Percentiles rank a stretch among this genome's conserved stretches.
phyloP scores from a whole-genome alignment of 2,888 invertebrate genomes.

The Rhodophaea formosa region DNA sequence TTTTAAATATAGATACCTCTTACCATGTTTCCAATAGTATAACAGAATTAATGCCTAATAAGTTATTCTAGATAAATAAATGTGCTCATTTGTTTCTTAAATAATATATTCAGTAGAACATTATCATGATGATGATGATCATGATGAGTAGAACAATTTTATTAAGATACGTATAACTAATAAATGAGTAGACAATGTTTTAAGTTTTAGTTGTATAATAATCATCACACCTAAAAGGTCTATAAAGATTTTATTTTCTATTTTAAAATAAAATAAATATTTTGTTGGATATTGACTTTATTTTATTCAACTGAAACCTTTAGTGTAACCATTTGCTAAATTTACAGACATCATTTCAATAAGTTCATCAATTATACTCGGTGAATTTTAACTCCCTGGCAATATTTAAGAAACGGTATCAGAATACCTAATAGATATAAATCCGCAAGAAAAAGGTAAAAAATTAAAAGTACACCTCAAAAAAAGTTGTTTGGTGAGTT shows the following conservation, averaged over 20 bases:
- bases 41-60: not conserved
- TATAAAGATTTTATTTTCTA: slow-evolving; percentile 41
- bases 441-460: too few relatives aligned
- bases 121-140: too few relatives aligned
- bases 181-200: not conserved
- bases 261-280: slow-evolving; percentile 39
- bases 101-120: too few relatives aligned
- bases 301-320: not conserved
- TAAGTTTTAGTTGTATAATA: not conserved
- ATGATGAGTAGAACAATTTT: too few relatives aligned
- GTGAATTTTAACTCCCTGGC: too few relatives aligned
- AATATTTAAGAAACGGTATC: too few relatives aligned
- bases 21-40: not conserved
- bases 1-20: not conserved
- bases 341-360: too few relatives aligned
- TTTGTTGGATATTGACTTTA: slow-evolving; percentile 31
- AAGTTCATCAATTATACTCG: too few relatives aligned
- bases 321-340: too few relatives aligned
- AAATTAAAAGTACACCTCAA: too few relatives aligned
- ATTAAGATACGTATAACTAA: not conserved
- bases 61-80: not conserved
- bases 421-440: too few relatives aligned
- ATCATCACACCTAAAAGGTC: slow-evolving; percentile 23
- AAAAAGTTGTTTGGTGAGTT: too few relatives aligned
- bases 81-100: not conserved